Evolutionary conservation across 2,797 vertebrate species (phyloP), one percentile per base, ranked within the genome.

Genomic region (Alca torda): DNA sequence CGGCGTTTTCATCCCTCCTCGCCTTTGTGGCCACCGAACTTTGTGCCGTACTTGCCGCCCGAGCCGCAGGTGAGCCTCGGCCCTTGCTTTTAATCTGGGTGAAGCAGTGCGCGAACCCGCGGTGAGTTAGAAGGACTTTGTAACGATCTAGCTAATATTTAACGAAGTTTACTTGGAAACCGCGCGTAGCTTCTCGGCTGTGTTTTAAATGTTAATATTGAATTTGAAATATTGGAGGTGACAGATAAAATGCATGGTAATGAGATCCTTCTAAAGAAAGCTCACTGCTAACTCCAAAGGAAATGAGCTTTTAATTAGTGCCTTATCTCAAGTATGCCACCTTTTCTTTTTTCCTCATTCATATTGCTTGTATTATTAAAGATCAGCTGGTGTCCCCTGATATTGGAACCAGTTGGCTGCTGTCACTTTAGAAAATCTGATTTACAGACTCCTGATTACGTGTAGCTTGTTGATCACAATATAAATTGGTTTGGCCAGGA

Each of bases 251-350:
- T 5, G 16, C 46, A 46, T 25, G 68, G 79, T 75, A 89, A 84
- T 68, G 39, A 75, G 64, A 23, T 56, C 65, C 74, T 92, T 56
- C 68, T 23, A 46, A 84, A 74, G 79, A 35, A 51, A 77, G 63
- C 72, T 89, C 46, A 3, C 46, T 78, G 75, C 80, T 54, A 61
- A n/a, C 87, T 89, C 70, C 41, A 67, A 63, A 92, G 83, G 74
- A 89, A 92, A 48, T 5, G 37, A 90, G 56, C 54, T 85, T 93
- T 96, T 87, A 77, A 89, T 96, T 84, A 88, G 84, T 12, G 67
- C 39, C 83, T 70, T 89, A 43, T 93, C 91, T 88, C 77, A n/a
- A 72, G 45, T 64, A 21, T 65, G 63, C 31, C 48, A 78, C 73
- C 65, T 43, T 80, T 81, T 41, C 37, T 50, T 74, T 70, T 61